Conservation (phyloP, 2,888 invertebrate genomes). For the Folsomia candida region DNA sequence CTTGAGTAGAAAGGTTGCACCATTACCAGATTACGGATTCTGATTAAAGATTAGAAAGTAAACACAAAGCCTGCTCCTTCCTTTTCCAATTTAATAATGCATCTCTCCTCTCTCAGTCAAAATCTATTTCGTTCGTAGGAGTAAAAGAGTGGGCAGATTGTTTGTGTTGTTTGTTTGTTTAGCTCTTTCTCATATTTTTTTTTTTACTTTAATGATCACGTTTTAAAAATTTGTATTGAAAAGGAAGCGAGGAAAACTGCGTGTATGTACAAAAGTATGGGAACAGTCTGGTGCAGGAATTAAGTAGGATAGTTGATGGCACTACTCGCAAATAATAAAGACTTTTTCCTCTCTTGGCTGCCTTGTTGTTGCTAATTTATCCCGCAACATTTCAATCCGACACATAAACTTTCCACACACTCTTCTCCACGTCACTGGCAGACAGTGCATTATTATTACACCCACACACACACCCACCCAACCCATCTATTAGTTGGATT, state of each 20-base stretch:
- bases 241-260: no score
- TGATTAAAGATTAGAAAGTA: not conserved
- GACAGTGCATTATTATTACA: constrained; percentile 5
- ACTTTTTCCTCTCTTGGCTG: not conserved
- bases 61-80: not conserved
- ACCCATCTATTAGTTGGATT: not conserved
- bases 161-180: no score
- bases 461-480: not conserved
- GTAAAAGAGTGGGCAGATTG: no score
- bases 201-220: no score
- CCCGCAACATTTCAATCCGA: not conserved
- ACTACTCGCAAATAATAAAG: no score
- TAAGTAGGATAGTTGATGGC: no score
- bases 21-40: not conserved
- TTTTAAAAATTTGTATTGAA: no score
- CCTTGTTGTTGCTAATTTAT: not conserved
- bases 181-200: no score
- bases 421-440: not conserved
- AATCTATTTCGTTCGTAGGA: no score
- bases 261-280: no score
- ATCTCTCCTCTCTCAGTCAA: no score
- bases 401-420: not conserved
- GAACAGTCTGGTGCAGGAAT: no score
- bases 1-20: not conserved
- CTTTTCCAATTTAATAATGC: not conserved